A percentile compares a stretch with the other conserved stretches of the same genome.
Evolutionary conservation across 53 echinoderm and acorn worm genomes (phyloP).

Genomic region (Glandiceps talaboti): DNA sequence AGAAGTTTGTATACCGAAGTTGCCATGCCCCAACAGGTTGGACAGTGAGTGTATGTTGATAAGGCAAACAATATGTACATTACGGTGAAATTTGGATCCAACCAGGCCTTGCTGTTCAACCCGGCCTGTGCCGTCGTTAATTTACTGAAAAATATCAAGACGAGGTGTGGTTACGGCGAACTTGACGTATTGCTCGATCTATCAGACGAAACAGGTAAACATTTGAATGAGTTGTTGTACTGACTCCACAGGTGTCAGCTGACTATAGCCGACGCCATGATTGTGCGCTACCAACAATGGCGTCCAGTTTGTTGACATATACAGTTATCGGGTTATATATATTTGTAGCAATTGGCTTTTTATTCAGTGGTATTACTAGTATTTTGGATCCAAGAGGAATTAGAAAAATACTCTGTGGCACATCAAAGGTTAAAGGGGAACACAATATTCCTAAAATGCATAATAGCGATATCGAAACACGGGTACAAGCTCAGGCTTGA

Average conservation of each 20-base stretch:
- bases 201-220: background rate
- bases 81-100: background rate
- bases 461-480: too few relatives aligned
- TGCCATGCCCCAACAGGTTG: slow-evolving; percentile 1
- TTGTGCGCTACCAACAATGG: background rate
- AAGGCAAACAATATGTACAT: background rate
- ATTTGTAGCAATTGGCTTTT: too few relatives aligned
- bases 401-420: too few relatives aligned
- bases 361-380: too few relatives aligned
- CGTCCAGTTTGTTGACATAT: too few relatives aligned
- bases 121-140: background rate
- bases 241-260: background rate
- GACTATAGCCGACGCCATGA: background rate
- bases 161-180: background rate
- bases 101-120: background rate
- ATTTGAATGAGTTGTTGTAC: background rate
- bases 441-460: too few relatives aligned
- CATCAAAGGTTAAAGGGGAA: too few relatives aligned
- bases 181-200: background rate
- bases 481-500: too few relatives aligned
- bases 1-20: background rate
- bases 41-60: background rate
- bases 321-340: too few relatives aligned
- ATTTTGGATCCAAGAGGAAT: too few relatives aligned
- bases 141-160: background rate